Percentiles rank a stretch among this genome's conserved stretches.
Evolutionary conservation across 1,140 invertebrate genomes (phyloP).

Genomic region (Steinernema khuongi): DNA sequence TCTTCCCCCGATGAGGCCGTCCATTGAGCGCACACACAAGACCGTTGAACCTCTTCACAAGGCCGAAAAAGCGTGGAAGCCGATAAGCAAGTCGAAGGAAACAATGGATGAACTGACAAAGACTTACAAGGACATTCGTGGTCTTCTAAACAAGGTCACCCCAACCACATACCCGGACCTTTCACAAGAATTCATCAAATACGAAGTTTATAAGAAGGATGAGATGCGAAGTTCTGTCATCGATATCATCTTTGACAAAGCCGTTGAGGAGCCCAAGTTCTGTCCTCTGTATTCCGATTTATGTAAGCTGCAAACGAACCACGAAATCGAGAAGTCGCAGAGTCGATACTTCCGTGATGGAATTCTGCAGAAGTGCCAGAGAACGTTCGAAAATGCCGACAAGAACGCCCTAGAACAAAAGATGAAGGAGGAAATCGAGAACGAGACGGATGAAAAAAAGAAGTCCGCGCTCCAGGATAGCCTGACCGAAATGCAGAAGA

Average conservation of each 20-base stretch:
- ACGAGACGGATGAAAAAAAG: constrained; percentile 18
- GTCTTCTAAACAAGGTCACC: constrained; percentile 54
- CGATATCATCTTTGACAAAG: constrained; percentile 55
- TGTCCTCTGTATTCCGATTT: constrained; percentile 53
- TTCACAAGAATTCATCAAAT: constrained; percentile 42
- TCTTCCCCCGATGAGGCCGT: background rate
- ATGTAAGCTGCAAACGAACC: constrained; percentile 41
- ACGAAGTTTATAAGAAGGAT: constrained; percentile 37
- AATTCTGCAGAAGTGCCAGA: constrained; percentile 20
- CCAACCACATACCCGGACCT: constrained; percentile 48
- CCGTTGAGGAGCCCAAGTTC: constrained; percentile 56
- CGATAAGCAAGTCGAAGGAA: constrained; percentile 9
- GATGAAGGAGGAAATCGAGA: constrained; percentile 10
- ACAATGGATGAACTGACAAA: constrained; percentile 35
- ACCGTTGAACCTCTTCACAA: constrained; percentile 9
- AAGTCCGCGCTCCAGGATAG: background rate
- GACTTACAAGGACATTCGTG: constrained; percentile 39
- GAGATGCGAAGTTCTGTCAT: constrained; percentile 38
- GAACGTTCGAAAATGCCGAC: constrained; percentile 4
- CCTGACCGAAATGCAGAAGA: background rate
- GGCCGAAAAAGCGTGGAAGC: constrained; percentile 43
- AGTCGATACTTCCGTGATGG: background rate
- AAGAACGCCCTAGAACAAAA: background rate
- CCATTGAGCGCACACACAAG: constrained; percentile 17
- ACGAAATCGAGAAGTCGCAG: background rate